Evolutionary conservation across 2,888 invertebrate genomes (phyloP), one percentile per base, ranked within the genome.

Genomic region (Synanthedon formicaeformis): DNA sequence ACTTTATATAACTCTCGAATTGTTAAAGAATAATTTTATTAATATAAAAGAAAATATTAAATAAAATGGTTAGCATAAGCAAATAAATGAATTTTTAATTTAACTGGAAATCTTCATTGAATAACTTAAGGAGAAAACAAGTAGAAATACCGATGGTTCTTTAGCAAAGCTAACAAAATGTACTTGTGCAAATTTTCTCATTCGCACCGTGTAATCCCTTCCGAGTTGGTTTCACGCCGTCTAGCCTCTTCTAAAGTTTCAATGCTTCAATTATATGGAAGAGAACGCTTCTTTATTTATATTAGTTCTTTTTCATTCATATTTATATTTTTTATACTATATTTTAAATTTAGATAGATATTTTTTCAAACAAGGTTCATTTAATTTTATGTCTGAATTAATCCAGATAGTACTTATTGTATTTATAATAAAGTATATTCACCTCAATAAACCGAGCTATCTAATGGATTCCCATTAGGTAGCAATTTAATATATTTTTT

Each of bases 161-260:
- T 51, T 54, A 52, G 49, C 49, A 56, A 56, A 51, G 51, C 51
- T 52, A 57, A 58, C 55, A 53, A 41, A 51, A 53, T 59, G 56
- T 56, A 58, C 57, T 64, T 65, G 64, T 60, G 60, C 54, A 64
- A 73, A 73, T 71, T 68, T 66, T 63, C 66, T 66, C 67, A 68
- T 73, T 75, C 67, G 67, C 69, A 68, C 68, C 67, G 63, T 66
- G 71, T 74, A 72, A 74, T 72, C 67, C 67, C 62, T 66, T 62
- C 16, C 61, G 60, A 64, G 57, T 67, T 55, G 71, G 72, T 69
- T 73, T 69, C 68, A 62, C 71, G 64, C 67, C 60, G 71, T 73
- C 71, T 72, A 64, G 65, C 64, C 63, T 56, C 51, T 54, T 60
- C 53, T 34, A 54, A 73, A 76, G 66, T 69, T 75, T 69, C 58